phyloP scores from a whole-genome alignment of 2,888 invertebrate genomes.

The Eurois occulta region DNA sequence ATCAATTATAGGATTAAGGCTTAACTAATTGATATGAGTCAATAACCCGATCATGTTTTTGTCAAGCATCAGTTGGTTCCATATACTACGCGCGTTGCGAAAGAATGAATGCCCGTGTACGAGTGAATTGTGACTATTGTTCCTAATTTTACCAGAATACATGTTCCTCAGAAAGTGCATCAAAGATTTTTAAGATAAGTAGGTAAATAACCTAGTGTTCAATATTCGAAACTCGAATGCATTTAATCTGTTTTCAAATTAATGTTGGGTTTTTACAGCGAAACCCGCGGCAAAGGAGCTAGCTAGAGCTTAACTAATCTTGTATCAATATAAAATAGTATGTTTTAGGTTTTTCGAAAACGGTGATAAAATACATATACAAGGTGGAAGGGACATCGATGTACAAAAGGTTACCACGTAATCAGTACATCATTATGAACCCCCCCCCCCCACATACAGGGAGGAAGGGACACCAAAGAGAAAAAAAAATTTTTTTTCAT shows the following conservation, averaged over 20 bases:
- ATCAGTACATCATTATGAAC: too few relatives aligned
- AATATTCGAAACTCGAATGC: background rate
- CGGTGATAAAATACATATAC: background rate
- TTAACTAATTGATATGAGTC: conserved; percentile 23
- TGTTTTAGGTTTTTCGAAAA: background rate
- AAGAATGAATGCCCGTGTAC: too few relatives aligned
- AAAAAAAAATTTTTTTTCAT: too few relatives aligned
- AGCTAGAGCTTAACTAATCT: too few relatives aligned
- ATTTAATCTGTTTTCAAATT: background rate
- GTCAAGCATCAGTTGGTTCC: background rate
- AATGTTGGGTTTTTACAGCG: background rate
- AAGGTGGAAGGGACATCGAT: too few relatives aligned
- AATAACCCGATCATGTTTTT: background rate
- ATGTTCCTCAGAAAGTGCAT: background rate
- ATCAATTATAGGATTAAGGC: conserved; percentile 29
- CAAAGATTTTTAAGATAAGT: background rate
- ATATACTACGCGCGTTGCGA: background rate
- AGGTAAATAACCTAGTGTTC: background rate
- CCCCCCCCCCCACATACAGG: too few relatives aligned
- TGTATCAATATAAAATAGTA: background rate
- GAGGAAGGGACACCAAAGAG: too few relatives aligned
- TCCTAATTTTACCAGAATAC: background rate
- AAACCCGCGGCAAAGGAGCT: background rate
- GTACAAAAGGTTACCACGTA: too few relatives aligned
- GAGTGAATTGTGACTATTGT: background rate